Conservation (phyloP, 2,888 invertebrate species). For the Listrodromus nycthemerus region DNA sequence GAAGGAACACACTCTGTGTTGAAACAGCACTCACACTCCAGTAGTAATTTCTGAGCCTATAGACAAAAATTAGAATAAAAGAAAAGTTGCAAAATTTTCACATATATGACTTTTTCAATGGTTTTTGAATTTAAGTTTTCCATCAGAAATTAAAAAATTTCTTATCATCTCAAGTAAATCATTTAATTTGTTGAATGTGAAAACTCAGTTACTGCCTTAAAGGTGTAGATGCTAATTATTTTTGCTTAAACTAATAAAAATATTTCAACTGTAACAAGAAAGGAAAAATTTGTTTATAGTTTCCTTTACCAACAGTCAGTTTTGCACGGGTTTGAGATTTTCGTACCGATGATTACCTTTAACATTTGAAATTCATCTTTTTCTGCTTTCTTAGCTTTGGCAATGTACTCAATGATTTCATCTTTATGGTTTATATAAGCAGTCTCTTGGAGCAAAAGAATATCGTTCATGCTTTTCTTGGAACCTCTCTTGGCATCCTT, state of each 20-base stretch:
- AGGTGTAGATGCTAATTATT: background rate
- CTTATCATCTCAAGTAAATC: too few species aligned
- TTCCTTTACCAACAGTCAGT: background rate
- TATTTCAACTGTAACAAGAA: too few species aligned
- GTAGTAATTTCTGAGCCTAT: constrained; percentile 78
- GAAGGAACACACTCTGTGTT: constrained; percentile 84
- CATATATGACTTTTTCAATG: background rate
- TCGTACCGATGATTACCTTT: constrained; percentile 74
- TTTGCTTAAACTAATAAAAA: constrained; percentile 23
- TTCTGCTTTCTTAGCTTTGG: constrained; percentile 77
- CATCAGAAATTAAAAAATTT: too few species aligned
- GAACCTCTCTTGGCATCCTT: constrained; percentile 70
- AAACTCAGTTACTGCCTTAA: background rate
- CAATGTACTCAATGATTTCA: constrained; percentile 77
- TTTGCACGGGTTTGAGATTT: background rate
- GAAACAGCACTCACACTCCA: constrained; percentile 86
- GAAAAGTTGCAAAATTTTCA: background rate
- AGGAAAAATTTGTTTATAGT: constrained; percentile 45
- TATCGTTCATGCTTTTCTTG: constrained; percentile 69
- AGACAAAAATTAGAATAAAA: background rate
- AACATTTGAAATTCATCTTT: constrained; percentile 75
- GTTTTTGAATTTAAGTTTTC: too few species aligned
- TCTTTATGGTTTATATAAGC: constrained; percentile 78
- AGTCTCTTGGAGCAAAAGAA: constrained; percentile 79
- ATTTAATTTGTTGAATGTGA: background rate